Evolutionary conservation across 2,888 invertebrate species (phyloP), one percentile per base, ranked within the genome.

Genomic region (Agonopterix subpropinquella): DNA sequence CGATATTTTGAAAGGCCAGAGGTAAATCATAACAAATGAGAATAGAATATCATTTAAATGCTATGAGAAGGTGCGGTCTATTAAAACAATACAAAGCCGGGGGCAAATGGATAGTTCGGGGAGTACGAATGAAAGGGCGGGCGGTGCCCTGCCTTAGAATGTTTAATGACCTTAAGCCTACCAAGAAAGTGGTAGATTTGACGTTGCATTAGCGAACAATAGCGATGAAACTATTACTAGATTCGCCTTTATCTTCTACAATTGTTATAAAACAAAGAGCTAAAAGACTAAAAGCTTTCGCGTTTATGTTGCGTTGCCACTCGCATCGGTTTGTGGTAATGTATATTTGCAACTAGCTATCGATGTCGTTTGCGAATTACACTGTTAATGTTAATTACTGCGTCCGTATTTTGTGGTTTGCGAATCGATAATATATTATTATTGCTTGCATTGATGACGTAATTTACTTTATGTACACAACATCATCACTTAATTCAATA

Each of bases 161-260:
- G 65, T 72, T 73, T 75, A 80, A 82, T 73, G 80, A 78, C 66
- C 70, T 70, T 64, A 67, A 74, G 70, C 63, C 62, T 63, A 68
- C 65, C 54, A 64, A 65, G 63, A 65, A 69, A 69, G 65, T 63
- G 67, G 70, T 68, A 74, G 70, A 70, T 75, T 73, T 73, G 73
- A 70, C 71, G 74, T 68, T 78, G 77, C 80, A 80, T 83, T 83
- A 83, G 70, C 58, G 68, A 77, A 83, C 83, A 83, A 82, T 76
- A 57, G 78, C 11, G 36, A 9, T 36, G 64, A 69, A 80, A 80
- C 80, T 77, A 18, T 10, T 36, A 63, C 75, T 73, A 67, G 64
- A 71, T 65, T 67, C 62, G 59, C 73, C 76, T 77, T 76, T 80
- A 80, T 80, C 80, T 76, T 76, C 35, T 62, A 56, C 71, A 65